Percentiles rank a stretch among this genome's conserved stretches.
These are phyloP conservation scores for Anseranas semipalmata DNA, from an alignment of 2,113 vertebrate genomes.

Conservation along the genomic window DNA sequence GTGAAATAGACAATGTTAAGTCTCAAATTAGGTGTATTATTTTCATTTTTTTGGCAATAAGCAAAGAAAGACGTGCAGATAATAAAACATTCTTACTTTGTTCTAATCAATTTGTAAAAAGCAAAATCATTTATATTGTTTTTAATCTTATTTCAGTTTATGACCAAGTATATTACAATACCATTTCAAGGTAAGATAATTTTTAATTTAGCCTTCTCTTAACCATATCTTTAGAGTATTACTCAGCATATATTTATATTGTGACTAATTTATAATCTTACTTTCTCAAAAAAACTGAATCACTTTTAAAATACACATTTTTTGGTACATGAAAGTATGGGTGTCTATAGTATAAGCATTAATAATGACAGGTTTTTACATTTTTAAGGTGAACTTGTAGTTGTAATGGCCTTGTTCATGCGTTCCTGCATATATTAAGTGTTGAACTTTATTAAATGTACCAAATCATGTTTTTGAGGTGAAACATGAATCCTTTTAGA, in stretches of 20 bases:
- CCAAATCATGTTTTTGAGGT: background rate
- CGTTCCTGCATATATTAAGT: background rate
- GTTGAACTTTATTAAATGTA: background rate
- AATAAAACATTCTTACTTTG: background rate
- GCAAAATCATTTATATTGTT: conserved; percentile 8
- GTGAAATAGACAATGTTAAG: background rate
- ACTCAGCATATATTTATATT: background rate
- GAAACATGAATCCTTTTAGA: background rate
- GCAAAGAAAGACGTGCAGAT: background rate
- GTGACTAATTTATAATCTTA: background rate
- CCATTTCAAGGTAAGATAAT: conserved; percentile 86
- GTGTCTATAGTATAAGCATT: background rate
- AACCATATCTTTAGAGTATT: background rate
- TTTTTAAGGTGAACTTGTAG: background rate
- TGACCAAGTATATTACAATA: conserved; percentile 78
- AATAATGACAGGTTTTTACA: background rate
- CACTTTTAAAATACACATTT: background rate
- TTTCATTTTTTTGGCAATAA: background rate
- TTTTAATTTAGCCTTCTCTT: background rate
- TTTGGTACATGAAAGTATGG: background rate
- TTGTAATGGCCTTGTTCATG: background rate
- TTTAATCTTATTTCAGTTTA: conserved; percentile 79
- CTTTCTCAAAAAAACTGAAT: background rate
- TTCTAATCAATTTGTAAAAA: conserved; percentile 7
- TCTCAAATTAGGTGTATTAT: background rate